Conservation (phyloP, 2,797 vertebrate genomes). For the Hipposideros larvatus region DNA sequence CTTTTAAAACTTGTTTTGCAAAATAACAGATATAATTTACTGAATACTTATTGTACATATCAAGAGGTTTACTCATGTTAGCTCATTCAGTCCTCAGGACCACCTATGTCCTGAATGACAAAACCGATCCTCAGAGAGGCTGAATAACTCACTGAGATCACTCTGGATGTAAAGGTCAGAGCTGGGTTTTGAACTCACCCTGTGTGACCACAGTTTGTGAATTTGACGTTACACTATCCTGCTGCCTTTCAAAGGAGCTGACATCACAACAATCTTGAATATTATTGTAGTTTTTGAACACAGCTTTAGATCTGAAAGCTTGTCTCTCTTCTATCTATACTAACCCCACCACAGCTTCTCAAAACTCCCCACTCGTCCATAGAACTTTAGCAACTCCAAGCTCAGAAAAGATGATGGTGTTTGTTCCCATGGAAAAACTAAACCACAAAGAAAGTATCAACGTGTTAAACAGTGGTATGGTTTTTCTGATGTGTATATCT, state of each 20-base stretch:
- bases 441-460: not conserved
- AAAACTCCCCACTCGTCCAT: not conserved
- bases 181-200: not conserved
- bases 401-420: not conserved
- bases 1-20: constrained; percentile 9
- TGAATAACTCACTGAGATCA: constrained; percentile 26
- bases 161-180: not conserved
- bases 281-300: not conserved
- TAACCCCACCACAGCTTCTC: not conserved
- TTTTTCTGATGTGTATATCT: not conserved
- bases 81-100: not conserved
- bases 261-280: not conserved
- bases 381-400: not conserved
- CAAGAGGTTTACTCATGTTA: not conserved
- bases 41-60: not conserved
- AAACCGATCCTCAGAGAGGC: not conserved
- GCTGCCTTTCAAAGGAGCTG: not conserved
- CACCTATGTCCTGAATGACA: not conserved
- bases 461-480: not conserved
- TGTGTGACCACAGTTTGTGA: not conserved
- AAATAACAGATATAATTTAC: not conserved
- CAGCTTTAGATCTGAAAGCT: not conserved
- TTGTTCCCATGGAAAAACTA: not conserved
- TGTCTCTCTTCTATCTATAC: not conserved
- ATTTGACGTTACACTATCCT: not conserved